A percentile compares a stretch with the other conserved stretches of the same genome.
Conservation (phyloP, 2,113 vertebrate species). For the Tupaia tana region DNA sequence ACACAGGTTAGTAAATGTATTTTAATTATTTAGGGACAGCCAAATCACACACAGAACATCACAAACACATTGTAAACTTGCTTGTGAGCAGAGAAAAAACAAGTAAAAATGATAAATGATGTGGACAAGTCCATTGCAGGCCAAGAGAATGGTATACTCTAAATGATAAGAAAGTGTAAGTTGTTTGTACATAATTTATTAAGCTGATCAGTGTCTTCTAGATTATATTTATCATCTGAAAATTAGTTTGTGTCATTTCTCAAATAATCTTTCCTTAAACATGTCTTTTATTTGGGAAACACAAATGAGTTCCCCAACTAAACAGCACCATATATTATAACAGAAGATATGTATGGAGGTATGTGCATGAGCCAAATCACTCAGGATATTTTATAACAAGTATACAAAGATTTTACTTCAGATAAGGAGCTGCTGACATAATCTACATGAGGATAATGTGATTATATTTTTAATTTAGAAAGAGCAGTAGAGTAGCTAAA, state of each 20-base stretch:
- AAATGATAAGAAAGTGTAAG: not conserved
- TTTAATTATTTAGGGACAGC: not conserved
- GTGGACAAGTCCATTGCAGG: not conserved
- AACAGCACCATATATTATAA: not conserved
- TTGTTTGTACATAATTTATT: not conserved
- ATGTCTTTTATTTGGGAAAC: not conserved
- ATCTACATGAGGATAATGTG: not conserved
- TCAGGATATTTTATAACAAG: not conserved
- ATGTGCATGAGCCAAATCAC: not conserved
- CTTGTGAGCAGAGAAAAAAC: not conserved
- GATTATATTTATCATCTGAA: not conserved
- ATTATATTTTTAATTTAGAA: not conserved
- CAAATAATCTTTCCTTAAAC: not conserved
- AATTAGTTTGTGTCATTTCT: not conserved
- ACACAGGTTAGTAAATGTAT: not conserved
- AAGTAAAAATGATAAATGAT: not conserved
- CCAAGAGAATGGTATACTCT: not conserved
- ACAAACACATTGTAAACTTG: not conserved
- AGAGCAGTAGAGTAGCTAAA: not conserved
- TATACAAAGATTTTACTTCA: not conserved
- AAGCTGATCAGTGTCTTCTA: not conserved
- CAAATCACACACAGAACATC: not conserved
- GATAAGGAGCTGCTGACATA: not conserved
- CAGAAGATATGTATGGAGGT: not conserved
- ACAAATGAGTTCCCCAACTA: not conserved